Evolutionary conservation across 53 echinoderm and acorn worm genomes (phyloP).

Genomic region (Apostichopus leukothele): DNA sequence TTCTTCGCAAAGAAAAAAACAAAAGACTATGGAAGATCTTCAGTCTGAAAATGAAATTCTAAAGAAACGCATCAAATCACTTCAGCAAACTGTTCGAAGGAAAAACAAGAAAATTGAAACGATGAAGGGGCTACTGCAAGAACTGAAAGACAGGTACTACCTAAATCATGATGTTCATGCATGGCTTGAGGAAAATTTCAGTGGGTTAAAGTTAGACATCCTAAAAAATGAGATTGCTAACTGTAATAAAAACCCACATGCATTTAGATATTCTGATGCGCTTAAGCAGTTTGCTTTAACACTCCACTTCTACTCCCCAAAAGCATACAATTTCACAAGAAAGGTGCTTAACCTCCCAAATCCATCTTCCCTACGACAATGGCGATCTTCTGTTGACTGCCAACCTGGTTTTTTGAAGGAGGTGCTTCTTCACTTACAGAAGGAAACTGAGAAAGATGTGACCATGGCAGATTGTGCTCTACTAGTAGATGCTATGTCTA

Average conservation of each 20-base stretch:
- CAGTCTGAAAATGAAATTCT: not conserved
- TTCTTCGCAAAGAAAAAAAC: not conserved
- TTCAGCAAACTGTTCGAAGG: not conserved
- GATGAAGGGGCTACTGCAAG: not conserved
- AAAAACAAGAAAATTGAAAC: not conserved
- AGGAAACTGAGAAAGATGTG: too few species aligned
- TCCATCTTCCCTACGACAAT: not conserved
- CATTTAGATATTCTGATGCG: not conserved
- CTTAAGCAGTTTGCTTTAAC: constrained; percentile 2
- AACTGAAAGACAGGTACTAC: not conserved
- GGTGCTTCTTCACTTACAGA: not conserved
- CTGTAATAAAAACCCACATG: not conserved
- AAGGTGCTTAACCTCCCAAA: not conserved
- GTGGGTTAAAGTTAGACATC: not conserved
- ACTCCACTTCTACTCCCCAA: not conserved
- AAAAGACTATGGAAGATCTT: too few species aligned
- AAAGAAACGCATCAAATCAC: not conserved
- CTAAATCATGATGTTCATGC: not conserved
- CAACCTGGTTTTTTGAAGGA: constrained; percentile 1
- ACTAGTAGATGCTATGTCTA: too few species aligned
- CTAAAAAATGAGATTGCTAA: not conserved
- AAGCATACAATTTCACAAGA: constrained; percentile 6
- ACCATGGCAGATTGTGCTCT: too few species aligned
- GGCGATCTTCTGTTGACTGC: not conserved
- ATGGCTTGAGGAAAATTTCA: not conserved